phyloP scores from a whole-genome alignment of 2,797 vertebrate species.

The Melopsittacus undulatus region DNA sequence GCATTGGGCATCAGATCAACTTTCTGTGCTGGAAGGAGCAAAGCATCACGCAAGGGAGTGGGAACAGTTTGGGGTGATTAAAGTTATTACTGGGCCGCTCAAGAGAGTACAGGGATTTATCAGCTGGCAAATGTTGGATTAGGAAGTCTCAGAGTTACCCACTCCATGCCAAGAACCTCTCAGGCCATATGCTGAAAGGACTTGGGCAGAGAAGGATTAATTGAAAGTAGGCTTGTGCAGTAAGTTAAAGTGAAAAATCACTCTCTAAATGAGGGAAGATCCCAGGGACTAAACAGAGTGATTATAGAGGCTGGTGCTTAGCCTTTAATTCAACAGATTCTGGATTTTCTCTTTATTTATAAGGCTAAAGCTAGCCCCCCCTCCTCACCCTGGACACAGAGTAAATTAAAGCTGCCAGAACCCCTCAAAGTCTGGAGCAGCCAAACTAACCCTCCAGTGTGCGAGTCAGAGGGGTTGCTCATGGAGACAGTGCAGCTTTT shows the following conservation, averaged over 20 bases:
- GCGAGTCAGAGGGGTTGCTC: accelerated
- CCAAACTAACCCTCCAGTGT: neutral
- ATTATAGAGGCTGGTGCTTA: constrained; percentile 63
- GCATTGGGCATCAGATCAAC: neutral
- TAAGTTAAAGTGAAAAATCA: constrained; percentile 56
- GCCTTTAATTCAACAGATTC: constrained; percentile 61
- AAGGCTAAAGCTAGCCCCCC: constrained; percentile 10
- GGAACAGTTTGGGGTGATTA: neutral
- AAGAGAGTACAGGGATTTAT: constrained; percentile 2
- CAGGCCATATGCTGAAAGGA: constrained; percentile 23
- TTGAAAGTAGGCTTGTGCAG: constrained; percentile 36
- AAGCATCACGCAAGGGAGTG: neutral
- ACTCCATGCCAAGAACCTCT: neutral
- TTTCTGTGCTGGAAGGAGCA: neutral
- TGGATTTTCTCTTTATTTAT: constrained; percentile 31
- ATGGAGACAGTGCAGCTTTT: accelerated
- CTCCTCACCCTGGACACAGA: neutral
- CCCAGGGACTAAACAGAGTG: constrained; percentile 21
- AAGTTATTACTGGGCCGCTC: neutral
- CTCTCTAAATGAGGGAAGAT: constrained; percentile 65
- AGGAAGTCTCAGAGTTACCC: constrained; percentile 7
- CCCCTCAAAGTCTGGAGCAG: neutral
- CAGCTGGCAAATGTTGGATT: constrained; percentile 39
- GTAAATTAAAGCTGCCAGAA: constrained; percentile 46
- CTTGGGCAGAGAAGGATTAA: constrained; percentile 52